Evolutionary conservation across 2,888 invertebrate species (phyloP).

Genomic region (Mythimna ferrago): DNA sequence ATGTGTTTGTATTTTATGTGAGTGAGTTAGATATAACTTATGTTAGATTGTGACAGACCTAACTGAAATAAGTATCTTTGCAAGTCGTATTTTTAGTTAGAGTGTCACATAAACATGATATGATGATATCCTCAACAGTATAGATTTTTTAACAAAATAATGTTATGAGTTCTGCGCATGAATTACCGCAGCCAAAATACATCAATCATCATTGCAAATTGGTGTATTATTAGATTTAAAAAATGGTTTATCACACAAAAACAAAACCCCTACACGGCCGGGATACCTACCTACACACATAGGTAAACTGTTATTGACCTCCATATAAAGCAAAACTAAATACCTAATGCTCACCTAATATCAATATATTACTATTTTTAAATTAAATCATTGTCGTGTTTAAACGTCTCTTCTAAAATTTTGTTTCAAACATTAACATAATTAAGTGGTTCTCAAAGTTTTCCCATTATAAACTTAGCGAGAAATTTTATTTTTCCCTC

Average conservation of each 20-base stretch:
- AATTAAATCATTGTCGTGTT: slow-evolving; percentile 88
- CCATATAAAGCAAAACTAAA: not conserved
- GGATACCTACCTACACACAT: not conserved
- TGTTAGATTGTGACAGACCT: not conserved
- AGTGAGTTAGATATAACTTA: not conserved
- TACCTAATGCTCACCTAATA: slow-evolving; percentile 20
- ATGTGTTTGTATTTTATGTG: slow-evolving; percentile 40
- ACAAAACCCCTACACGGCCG: too few species aligned
- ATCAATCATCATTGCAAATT: not conserved
- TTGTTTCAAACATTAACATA: slow-evolving; percentile 91
- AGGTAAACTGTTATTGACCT: not conserved
- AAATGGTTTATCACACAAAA: not conserved
- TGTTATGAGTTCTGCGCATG: not conserved
- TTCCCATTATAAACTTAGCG: slow-evolving; percentile 91
- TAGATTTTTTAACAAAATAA: not conserved
- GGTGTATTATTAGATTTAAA: not conserved
- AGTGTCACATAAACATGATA: not conserved
- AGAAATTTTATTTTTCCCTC: slow-evolving; percentile 91
- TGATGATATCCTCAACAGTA: not conserved
- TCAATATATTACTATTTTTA: slow-evolving; percentile 70
- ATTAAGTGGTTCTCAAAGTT: slow-evolving; percentile 91
- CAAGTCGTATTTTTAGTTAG: not conserved
- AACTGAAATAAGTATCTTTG: not conserved
- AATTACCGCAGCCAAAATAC: not conserved
- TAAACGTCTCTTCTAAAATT: slow-evolving; percentile 90